phyloP scores from a whole-genome alignment of 2,888 invertebrate genomes.

The Andrena marginata region DNA sequence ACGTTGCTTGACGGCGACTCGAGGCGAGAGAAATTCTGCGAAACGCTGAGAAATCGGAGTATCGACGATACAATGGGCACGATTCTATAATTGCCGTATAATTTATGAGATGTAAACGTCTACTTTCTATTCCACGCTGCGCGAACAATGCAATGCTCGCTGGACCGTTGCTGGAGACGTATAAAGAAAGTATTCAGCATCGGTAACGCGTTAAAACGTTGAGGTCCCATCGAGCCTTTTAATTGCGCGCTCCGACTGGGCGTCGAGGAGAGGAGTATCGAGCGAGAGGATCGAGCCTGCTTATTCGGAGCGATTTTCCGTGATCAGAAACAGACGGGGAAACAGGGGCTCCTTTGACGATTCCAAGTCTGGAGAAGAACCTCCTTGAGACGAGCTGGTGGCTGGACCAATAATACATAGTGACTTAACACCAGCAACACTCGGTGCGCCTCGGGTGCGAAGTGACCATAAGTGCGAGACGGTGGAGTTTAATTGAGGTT shows the following conservation, averaged over 20 bases:
- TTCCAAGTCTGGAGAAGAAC: slow-evolving; percentile 50
- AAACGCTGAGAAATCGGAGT: not conserved
- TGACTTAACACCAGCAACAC: slow-evolving; percentile 77
- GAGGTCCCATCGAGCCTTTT: slow-evolving; percentile 16
- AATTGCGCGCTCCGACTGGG: not conserved
- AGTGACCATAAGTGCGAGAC: slow-evolving; percentile 83
- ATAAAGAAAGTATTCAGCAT: slow-evolving; percentile 23
- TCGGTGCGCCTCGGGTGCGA: slow-evolving; percentile 81
- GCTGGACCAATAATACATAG: slow-evolving; percentile 75
- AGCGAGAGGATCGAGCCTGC: not conserved
- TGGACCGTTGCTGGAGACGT: slow-evolving; percentile 32
- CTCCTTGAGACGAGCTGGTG: slow-evolving; percentile 67
- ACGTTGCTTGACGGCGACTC: too few species aligned
- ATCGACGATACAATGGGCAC: not conserved
- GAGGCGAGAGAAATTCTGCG: not conserved
- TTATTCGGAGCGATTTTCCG: not conserved
- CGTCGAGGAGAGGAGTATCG: not conserved
- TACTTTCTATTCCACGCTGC: slow-evolving; percentile 53
- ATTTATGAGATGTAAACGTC: slow-evolving; percentile 35
- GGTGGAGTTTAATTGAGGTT: slow-evolving; percentile 85
- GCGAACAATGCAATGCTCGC: slow-evolving; percentile 26
- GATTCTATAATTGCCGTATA: slow-evolving; percentile 35
- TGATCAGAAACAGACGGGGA: slow-evolving; percentile 28
- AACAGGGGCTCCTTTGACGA: slow-evolving; percentile 52
- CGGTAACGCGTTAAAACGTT: not conserved